Evolutionary conservation across 1,140 invertebrate species (phyloP), one percentile per base, ranked within the genome.

Genomic region (Fopius arisanus): DNA sequence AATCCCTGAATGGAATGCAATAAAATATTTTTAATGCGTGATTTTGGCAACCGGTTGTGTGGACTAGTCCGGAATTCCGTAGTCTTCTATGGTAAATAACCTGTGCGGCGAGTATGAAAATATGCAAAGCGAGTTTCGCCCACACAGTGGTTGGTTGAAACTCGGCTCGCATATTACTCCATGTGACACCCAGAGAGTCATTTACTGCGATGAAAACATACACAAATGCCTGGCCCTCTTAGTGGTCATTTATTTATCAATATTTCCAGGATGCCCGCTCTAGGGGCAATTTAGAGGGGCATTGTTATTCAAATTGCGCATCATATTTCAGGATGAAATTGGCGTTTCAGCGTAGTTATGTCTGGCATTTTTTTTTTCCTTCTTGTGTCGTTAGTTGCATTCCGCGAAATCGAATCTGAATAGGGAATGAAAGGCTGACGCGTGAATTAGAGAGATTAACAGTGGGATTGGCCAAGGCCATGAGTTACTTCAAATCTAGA

Each of bases 81-180:
- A 16, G 62, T 65, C 29, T 28, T 26, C 54, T 65, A 65, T 65
- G 62, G 62, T 65, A 65, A 65, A 65, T 65, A 65, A 65, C 62
- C 62, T 65, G 62, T 19, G 29, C 28, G n/a, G 29, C n/a, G 3
- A 16, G 62, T 65, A 65, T 31, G 29, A 65, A 65, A 65, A 65
- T 65, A 65, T 65, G 62, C 62, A 65, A 65, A 65, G 62, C 62
- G 28, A 65, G 62, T 65, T 65, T 19, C 62, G 29, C 62, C 62
- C 62, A 65, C 54, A 59, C 54, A 26, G 23, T 28, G 54, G 43
- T 48, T 59, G 43, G 43, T 26, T 59, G 54, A 59, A 26, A 26
- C 54, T 59, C 54, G 54, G 19, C 21, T 59, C 54, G 54, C 54
- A 59, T 59, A 59, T 59, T 59, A 59, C 54, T 59, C 54, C 54